Evolutionary conservation across 2,113 vertebrate genomes (phyloP).

Genomic region (Heterotis niloticus): DNA sequence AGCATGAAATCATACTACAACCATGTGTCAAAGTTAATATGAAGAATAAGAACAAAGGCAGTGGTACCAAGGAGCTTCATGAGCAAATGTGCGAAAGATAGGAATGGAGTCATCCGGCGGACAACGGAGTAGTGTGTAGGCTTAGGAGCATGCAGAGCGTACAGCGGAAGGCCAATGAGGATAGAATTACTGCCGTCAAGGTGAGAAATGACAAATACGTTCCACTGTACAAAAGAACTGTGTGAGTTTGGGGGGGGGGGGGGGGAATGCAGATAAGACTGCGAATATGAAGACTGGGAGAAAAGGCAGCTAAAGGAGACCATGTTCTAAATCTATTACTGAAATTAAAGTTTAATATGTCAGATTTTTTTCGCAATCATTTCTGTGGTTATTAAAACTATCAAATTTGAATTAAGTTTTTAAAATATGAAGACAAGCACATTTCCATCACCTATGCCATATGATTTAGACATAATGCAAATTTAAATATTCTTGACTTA

Average conservation of each 20-base stretch:
- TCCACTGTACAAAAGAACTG: neutral
- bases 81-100: neutral
- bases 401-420: too few relatives aligned
- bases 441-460: too few relatives aligned
- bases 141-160: neutral
- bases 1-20: too few relatives aligned
- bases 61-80: too few relatives aligned
- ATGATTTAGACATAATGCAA: neutral
- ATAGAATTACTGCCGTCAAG: neutral
- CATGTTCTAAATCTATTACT: too few relatives aligned
- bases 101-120: too few relatives aligned
- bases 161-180: neutral
- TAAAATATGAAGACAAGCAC: too few relatives aligned
- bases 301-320: neutral
- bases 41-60: neutral
- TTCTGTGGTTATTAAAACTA: too few relatives aligned
- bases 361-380: too few relatives aligned
- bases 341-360: too few relatives aligned
- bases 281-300: neutral
- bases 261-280: too few relatives aligned
- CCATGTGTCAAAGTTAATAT: neutral
- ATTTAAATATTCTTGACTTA: neutral
- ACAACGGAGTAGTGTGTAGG: neutral
- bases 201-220: neutral
- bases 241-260: neutral